phyloP scores from a whole-genome alignment of 1,140 invertebrate species.

The Halictus rubicundus region DNA sequence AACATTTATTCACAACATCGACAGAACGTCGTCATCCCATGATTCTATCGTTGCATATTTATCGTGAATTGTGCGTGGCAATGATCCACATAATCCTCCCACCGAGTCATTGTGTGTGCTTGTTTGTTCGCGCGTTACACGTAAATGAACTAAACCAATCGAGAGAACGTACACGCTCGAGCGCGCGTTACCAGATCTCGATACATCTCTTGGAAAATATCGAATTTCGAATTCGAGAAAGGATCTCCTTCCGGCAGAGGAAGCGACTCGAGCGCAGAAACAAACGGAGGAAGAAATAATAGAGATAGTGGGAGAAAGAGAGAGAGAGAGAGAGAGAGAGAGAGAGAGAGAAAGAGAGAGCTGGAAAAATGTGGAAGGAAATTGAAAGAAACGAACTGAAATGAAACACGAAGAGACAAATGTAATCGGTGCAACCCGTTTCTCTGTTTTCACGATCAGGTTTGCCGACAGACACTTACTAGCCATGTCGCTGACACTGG shows the following conservation, averaged over 20 bases:
- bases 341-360: too few relatives aligned
- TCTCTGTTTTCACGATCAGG: slow-evolving; percentile 79
- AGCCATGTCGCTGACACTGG: slow-evolving; percentile 76
- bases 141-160: slow-evolving; percentile 29
- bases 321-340: too few relatives aligned
- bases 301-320: too few relatives aligned
- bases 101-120: slow-evolving; percentile 24
- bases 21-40: slow-evolving; percentile 59
- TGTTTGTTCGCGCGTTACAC: slow-evolving; percentile 16
- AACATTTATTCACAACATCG: slow-evolving; percentile 42
- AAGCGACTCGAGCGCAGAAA: too few relatives aligned
- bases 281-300: too few relatives aligned
- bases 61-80: slow-evolving; percentile 69
- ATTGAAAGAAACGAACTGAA: slow-evolving; percentile 28
- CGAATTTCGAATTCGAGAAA: not conserved
- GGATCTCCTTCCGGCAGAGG: not conserved
- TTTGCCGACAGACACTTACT: slow-evolving; percentile 73
- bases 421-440: slow-evolving; percentile 69
- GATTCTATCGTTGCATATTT: slow-evolving; percentile 70
- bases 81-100: slow-evolving; percentile 72
- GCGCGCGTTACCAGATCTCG: not conserved
- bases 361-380: not conserved
- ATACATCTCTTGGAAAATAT: too few relatives aligned
- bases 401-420: slow-evolving; percentile 60
- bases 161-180: not conserved